These are phyloP conservation scores for Carabus problematicus DNA, from an alignment of 2,888 invertebrate genomes.

Conservation along the genomic window DNA sequence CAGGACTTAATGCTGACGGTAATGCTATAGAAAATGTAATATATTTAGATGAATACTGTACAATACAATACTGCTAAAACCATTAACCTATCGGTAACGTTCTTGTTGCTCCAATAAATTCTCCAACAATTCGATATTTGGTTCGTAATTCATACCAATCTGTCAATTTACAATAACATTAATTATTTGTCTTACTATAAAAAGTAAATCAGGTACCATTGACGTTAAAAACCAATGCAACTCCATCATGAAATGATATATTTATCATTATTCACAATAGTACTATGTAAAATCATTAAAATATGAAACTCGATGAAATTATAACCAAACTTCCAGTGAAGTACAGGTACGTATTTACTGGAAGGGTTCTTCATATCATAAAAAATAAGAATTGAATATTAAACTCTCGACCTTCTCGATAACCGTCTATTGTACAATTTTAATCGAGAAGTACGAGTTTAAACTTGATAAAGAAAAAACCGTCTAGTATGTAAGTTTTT, in stretches of 20 bases:
- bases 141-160: slow-evolving; percentile 77
- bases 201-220: slow-evolving; percentile 61
- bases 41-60: slow-evolving; percentile 10
- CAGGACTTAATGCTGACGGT: slow-evolving; percentile 76
- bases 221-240: slow-evolving; percentile 71
- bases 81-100: slow-evolving; percentile 76
- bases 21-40: slow-evolving; percentile 63
- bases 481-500: no score
- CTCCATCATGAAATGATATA: slow-evolving; percentile 60
- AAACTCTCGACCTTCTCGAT: no score
- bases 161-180: slow-evolving; percentile 53
- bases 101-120: slow-evolving; percentile 76
- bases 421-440: no score
- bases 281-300: no score
- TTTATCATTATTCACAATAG: slow-evolving; percentile 51
- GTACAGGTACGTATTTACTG: no score
- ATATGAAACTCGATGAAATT: no score
- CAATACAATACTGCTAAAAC: slow-evolving; percentile 50
- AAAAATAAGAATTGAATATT: no score
- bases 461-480: no score
- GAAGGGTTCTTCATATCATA: no score
- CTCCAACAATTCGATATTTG: slow-evolving; percentile 78
- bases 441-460: no score
- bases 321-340: no score
- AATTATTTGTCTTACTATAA: no score